Evolutionary conservation across 2,888 invertebrate species (phyloP), one percentile per base, ranked within the genome.

Genomic region (Nomada goodeniana): DNA sequence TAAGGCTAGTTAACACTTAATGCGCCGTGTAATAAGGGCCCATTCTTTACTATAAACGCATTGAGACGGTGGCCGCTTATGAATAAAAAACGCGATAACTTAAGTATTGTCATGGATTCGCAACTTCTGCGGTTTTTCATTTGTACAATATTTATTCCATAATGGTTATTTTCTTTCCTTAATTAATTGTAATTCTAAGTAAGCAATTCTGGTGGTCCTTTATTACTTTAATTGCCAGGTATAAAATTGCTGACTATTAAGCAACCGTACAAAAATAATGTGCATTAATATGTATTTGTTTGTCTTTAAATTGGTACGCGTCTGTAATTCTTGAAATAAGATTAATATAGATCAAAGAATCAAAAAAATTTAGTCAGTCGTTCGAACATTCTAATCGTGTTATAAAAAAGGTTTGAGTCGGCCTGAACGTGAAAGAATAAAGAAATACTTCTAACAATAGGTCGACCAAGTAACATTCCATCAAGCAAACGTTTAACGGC

Each of bases 1-100:
- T 68, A 74, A 80, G 83, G 83, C 57, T 74, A 69, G 77, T 76
- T 71, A 83, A 67, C 82, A 74, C 52, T 74, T 83, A 80, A 83
- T 73, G 65, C 26, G 23, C 64, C 75, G 65, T 65, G 67, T 82
- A 80, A 82, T 67, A 75, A 70, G 70, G 11, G 10, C 20, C 65
- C 53, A 80, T 80, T 80, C 65, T 80, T 80, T 79, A 72, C 79
- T 61, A 52, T 72, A 72, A 80, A 79, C 67, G 67, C 61, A 63
- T 80, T 80, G 72, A 71, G 79, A 53, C 18, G 4, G 69, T 15
- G 47, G 29, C 10, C 50, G 44, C 53, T 73, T 79, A 11, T 9
- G 36, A 78, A 53, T 29, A 61, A 47, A 23, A 55, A 52, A 7
- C 59, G 52, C 36, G 53, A 26, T 53, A 70, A 65, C 26, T 78